These are phyloP conservation scores for Vulpes ferrilata DNA, from an alignment of 2,113 vertebrate species.

Conservation along the genomic window DNA sequence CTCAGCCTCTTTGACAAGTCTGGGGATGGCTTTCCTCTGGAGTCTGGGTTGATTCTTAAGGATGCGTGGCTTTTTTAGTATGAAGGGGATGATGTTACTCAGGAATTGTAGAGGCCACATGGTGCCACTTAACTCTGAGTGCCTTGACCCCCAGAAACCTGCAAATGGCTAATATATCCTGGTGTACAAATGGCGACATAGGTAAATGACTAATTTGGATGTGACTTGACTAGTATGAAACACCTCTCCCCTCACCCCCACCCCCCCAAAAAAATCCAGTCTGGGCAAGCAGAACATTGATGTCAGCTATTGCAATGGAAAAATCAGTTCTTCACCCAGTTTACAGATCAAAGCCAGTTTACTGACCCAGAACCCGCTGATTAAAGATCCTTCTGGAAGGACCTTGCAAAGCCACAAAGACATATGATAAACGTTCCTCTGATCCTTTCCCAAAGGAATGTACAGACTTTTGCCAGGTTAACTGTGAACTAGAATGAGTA, in stretches of 20 bases:
- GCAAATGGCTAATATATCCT: neutral
- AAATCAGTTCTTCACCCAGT: conserved; percentile 28
- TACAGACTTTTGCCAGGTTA: neutral
- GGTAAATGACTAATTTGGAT: neutral
- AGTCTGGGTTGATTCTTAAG: neutral
- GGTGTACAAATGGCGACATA: neutral
- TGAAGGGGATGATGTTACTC: neutral
- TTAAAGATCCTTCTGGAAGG: neutral
- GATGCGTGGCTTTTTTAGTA: neutral
- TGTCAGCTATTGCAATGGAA: conserved; percentile 6
- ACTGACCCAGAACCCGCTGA: neutral
- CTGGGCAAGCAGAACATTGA: neutral
- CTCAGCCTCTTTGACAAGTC: neutral
- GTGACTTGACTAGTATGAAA: neutral
- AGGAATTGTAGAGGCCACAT: neutral
- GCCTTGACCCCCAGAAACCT: neutral
- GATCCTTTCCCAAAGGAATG: neutral
- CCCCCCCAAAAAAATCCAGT: neutral
- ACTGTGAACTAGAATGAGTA: neutral
- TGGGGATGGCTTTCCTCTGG: neutral
- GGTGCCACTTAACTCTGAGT: neutral
- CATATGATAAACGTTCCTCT: conserved; percentile 11
- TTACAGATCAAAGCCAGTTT: conserved; percentile 17
- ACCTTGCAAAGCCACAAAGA: neutral
- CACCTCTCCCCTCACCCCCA: neutral